Base-by-base conservation (phyloP, 2,797 vertebrate species). In the Channa striata region DNA sequence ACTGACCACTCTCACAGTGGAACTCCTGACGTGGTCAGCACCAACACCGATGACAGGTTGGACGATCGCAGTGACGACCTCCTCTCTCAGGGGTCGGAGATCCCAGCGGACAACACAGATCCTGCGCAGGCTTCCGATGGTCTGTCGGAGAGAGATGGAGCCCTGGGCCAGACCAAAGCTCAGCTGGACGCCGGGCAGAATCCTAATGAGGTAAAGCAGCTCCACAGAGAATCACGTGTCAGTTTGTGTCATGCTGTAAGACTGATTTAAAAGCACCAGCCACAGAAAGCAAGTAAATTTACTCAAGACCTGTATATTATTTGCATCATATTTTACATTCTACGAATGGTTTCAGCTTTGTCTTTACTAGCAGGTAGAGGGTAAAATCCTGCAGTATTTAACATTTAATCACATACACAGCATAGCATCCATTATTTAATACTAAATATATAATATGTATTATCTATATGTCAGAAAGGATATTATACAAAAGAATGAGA, bases 21-120 rank as follows among this genome's bases (percentile, higher is more conserved):
- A 74, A 97, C 97, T 0, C 96, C 96, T 0, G 96, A 98, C 60
- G 96, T 97, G 81, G 95, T 96, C 91, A 97, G 97, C 86, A 97
- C 96, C 77, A 96, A 97, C 92, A 97, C 96, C 0, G 96, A 97
- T 33, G 96, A 97, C 84, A 91, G 95, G 16, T 84, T 96, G 49
- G 96, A 96, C 2, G 96, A 97, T 11, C 93, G 95, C 77, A 96
- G 95, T 23, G 95, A 96, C 19, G 96, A 97, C 36, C 93, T 96
- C 67, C 94, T 96, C 40, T 96, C 96, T 57, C 96, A 96, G 91
- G 95, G 95, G 39, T 97, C 96, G 2, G 96, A 97, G 89, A 96
- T 96, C 82, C 96, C 96, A 2, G 89, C 95, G 33, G 96, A 97
- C 46, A 94, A 76, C 84, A 93, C 94, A 0, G 92, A 93, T 61